Base-by-base conservation (phyloP, 2,797 vertebrate species). In the Epinephelus malabaricus region DNA sequence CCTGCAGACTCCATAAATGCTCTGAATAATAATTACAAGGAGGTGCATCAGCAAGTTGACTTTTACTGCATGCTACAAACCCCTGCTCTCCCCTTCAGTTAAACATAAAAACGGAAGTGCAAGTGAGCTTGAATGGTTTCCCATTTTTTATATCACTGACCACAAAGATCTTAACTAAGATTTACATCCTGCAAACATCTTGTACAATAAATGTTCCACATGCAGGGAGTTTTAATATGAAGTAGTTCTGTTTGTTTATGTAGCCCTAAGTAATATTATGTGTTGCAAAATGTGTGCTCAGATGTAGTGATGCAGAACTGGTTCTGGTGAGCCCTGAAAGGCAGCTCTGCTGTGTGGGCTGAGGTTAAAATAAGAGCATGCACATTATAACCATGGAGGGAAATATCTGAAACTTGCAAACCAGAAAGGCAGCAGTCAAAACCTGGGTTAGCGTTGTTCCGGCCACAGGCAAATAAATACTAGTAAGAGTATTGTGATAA, bases 11-110 rank as follows among this genome's bases (percentile, higher is more conserved):
- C 15, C 45, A 69, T n/a, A 15, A 46, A 72, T 64, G 59, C 23
- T 50, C 53, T 69, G 79, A 86, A 78, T 82, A 5, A 70, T 72
- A 78, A 86, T 72, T 64, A 70, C 18, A 71, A 7, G 3, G 27
- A 54, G 30, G 25, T 34, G 60, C 25, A 64, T 62, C 14, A 18
- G 43, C 27, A n/a, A 59, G 47, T 51, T 46, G 8, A 73, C 49
- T 56, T 54, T 45, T 50, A 21, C 25, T 19, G 18, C 23, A 49
- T n/a, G 17, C 8, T 7, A 51, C 18, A n/a, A 54, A 70, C 3
- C 10, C 11, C 0, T 27, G 18, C n/a, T 4, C 34, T 8, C 4
- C 19, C n/a, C 21, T 12, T 21, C 10, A 23, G 18, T 38, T 54
- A 17, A 46, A 30, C 45, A 23, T 4, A 18, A 55, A 64, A 46